Conservation (phyloP, 2,113 vertebrate genomes). For the Datnioides undecimradiatus region DNA sequence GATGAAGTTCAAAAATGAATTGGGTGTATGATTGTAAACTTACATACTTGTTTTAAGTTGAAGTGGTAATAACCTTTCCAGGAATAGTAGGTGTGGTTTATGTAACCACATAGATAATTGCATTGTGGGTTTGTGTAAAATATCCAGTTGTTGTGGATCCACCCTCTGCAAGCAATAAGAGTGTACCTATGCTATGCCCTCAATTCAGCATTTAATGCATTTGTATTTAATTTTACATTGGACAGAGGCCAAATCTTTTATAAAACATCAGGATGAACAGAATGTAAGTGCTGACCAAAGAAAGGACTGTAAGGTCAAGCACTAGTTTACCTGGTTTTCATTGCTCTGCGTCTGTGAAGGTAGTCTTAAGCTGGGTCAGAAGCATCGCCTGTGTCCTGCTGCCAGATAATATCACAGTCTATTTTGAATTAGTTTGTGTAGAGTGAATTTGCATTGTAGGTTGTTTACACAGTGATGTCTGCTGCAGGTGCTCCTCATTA, state of each 20-base stretch:
- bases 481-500: conserved; percentile 19
- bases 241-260: neutral
- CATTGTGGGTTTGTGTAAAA: neutral
- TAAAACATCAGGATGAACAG: no score
- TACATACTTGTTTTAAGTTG: neutral
- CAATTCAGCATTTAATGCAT: no score
- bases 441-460: conserved; percentile 19
- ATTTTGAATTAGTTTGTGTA: conserved; percentile 41
- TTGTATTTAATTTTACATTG: no score
- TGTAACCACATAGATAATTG: neutral
- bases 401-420: neutral
- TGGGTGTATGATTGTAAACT: conserved; percentile 1
- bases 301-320: neutral
- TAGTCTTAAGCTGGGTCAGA: neutral
- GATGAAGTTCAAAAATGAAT: conserved; percentile 15
- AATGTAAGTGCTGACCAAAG: neutral
- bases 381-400: neutral
- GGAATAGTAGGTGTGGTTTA: neutral
- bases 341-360: neutral
- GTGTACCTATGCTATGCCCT: no score
- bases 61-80: neutral
- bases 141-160: neutral
- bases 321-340: neutral
- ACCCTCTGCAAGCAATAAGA: no score
- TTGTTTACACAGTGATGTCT: conserved; percentile 7